Base-by-base conservation (phyloP, 2,888 invertebrate genomes). In the Notocelia uddmanniana region DNA sequence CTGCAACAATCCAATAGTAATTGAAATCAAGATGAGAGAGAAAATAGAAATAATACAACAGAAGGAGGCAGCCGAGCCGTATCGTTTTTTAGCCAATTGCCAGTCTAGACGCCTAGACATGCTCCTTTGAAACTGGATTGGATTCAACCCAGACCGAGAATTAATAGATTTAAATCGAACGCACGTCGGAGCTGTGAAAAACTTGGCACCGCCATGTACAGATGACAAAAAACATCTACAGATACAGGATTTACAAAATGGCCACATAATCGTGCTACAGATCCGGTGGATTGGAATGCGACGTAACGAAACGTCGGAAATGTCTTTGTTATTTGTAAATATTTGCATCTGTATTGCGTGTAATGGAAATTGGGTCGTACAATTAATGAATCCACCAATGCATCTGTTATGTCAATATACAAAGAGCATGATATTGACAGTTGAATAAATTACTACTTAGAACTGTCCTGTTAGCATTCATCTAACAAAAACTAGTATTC, bases 71-170 rank as follows among this genome's bases (percentile, higher is more conserved):
- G 60, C 37, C 60, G 60, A 68, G 60, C 19, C 60, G 67, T 62
- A 68, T 68, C 68, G 67, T 72, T 68, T 72, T 72, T 72, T 68
- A 69, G 74, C 75, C 76, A 74, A 77, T 81, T 80, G 68, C 76
- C 73, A 75, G 91, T 90, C 91, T 90, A 91, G 91, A 90, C 90
- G 80, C 81, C 83, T 83, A 89, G 83, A 86, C 86, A 76, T 76
- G 76, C 79, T 78, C 80, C 82, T 80, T 79, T 74, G 81, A 81
- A 86, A 87, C 86, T 85, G 84, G 86, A 87, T 87, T 84, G 81
- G 82, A 83, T 83, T 83, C 81, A 77, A 77, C 78, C 78, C 74
- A 84, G 81, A 81, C 81, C 77, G 75, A 80, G 81, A 84, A 88
- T 88, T 88, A 86, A 90, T 86, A 90, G 86, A 87, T 78, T 77